These are phyloP conservation scores for Syngnathoides biaculeatus DNA, from an alignment of 2,113 vertebrate species.

Conservation along the genomic window DNA sequence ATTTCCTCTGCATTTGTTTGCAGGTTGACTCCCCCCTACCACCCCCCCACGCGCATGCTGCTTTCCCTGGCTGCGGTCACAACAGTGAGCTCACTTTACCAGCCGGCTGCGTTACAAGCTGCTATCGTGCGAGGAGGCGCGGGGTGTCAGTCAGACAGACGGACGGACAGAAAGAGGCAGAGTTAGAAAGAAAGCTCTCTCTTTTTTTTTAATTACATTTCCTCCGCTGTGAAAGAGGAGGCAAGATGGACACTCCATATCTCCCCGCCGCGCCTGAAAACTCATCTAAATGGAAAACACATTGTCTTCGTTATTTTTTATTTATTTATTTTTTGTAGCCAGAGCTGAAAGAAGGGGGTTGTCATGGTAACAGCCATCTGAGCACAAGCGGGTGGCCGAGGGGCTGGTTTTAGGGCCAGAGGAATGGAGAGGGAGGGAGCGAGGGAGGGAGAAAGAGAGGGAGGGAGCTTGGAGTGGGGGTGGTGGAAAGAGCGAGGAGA, in stretches of 20 bases:
- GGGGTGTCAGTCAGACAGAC: conserved; percentile 38
- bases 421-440: conserved; percentile 56
- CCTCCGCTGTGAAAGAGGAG: conserved; percentile 77
- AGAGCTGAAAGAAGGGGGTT: conserved; percentile 98
- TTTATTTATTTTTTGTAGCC: conserved; percentile 67
- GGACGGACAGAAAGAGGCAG: conserved; percentile 13
- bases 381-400: conserved; percentile 71
- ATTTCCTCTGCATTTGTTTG: conserved; percentile 20
- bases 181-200: conserved; percentile 62
- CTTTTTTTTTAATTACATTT: conserved; percentile 73
- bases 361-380: conserved; percentile 96
- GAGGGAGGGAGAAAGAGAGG: conserved; percentile 5
- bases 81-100: conserved; percentile 49
- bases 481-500: conserved; percentile 30
- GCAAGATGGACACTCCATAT: conserved; percentile 87
- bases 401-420: conserved; percentile 81
- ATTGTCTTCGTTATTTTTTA: conserved; percentile 97
- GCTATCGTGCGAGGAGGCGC: conserved; percentile 38
- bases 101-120: conserved; percentile 59
- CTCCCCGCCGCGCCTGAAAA: conserved; percentile 80
- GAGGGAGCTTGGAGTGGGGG: background rate
- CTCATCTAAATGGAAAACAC: conserved; percentile 99
- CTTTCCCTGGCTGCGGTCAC: conserved; percentile 21
- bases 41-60: too few species aligned
- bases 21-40: conserved; percentile 23